A percentile compares a stretch with the other conserved stretches of the same genome.
Evolutionary conservation across 2,888 invertebrate genomes (phyloP).

Genomic region (Adela reaumurella): DNA sequence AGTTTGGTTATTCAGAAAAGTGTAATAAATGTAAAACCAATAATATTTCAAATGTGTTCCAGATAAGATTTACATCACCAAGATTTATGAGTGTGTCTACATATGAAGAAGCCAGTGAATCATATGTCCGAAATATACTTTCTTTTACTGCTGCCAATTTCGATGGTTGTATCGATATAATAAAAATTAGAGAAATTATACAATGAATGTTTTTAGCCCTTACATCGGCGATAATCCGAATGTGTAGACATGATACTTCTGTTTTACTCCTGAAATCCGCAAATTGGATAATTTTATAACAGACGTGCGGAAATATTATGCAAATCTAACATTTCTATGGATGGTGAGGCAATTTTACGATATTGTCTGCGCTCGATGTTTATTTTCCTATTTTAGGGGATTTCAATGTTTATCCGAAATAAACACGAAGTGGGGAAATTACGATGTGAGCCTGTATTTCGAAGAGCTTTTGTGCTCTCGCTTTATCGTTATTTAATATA

Average conservation of each 20-base stretch:
- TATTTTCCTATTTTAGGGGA: background rate
- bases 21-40: too few species aligned
- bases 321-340: background rate
- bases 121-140: too few species aligned
- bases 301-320: background rate
- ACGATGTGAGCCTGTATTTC: too few species aligned
- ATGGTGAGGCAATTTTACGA: background rate
- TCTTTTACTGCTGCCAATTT: too few species aligned
- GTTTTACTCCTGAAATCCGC: background rate
- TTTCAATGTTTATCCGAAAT: background rate
- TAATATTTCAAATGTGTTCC: too few species aligned
- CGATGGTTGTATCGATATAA: background rate
- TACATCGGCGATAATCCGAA: background rate
- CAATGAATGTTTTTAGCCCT: background rate
- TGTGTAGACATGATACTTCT: background rate
- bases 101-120: too few species aligned
- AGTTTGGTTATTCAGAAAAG: too few species aligned
- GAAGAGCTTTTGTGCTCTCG: too few species aligned
- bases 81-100: too few species aligned
- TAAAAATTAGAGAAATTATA: background rate
- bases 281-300: background rate
- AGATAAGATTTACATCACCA: too few species aligned
- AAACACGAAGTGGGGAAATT: too few species aligned
- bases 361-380: background rate
- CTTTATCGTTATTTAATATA: too few species aligned